Evolutionary conservation across 1,140 invertebrate genomes (phyloP), one percentile per base, ranked within the genome.

Genomic region (Drosophila jambulina): DNA sequence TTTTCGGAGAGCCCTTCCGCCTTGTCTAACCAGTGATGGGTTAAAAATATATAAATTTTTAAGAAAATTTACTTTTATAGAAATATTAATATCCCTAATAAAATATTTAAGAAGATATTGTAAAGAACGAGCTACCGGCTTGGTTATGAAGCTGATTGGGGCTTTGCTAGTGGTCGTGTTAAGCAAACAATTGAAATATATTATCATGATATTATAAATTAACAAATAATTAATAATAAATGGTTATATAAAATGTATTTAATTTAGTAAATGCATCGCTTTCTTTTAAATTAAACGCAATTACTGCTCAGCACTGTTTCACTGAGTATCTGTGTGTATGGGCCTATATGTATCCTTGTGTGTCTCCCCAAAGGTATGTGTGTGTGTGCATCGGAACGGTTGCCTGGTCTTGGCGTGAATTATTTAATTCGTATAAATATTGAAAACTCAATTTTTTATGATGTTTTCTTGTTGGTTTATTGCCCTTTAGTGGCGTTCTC

Each of bases 401-500:
- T 8, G 29, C 38, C 59, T 68, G 53, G 29, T 10, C 40, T 25
- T 43, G 54, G 23, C 77, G 81, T 88, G 80, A 88, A 84, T 88
- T 90, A 88, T 88, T 88, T 88, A 90, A 84, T 90, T 90, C 84
- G 84, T 67, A 87, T 90, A 87, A 84, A 87, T 87, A 90, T 87
- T 90, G 84, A 87, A 87, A 87, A 87, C 80, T 90, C 77, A 61
- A 87, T 87, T 87, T 90, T 90, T 87, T 90, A 90, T 84, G 81
- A 75, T 90, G 77, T 84, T 87, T 88, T 75, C 80, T 77, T 80
- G 84, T 87, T 80, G 83, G 80, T 80, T 87, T 87, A 88, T 87
- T 83, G 83, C 84, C 53, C 83, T 88, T 87, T 88, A 80, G 84
- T 77, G 84, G 84, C 61, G 63, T 74, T 85, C 61, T 78, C 80